Percentiles rank a stretch among this genome's conserved stretches.
phyloP scores from a whole-genome alignment of 2,113 vertebrate genomes.

The Mormyrus iriodes region DNA sequence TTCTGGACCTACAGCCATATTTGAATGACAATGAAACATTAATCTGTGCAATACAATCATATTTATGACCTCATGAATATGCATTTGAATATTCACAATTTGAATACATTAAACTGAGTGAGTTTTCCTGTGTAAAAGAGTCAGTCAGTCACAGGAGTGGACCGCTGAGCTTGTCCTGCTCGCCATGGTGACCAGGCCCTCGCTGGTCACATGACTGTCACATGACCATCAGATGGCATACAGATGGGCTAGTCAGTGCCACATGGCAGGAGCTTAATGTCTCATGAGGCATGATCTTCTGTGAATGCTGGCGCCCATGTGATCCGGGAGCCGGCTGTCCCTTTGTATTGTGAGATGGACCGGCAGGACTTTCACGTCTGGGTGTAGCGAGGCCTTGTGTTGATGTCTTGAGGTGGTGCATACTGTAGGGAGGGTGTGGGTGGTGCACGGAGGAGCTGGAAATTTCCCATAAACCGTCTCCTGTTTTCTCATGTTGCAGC shows the following conservation, averaged over 20 bases:
- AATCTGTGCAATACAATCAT: conserved; percentile 7
- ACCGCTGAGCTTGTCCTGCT: not conserved
- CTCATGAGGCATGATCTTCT: not conserved
- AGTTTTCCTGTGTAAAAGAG: not conserved
- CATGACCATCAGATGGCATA: not conserved
- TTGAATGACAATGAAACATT: conserved; percentile 9
- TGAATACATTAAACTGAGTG: not conserved
- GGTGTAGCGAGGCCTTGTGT: not conserved
- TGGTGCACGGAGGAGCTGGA: not conserved
- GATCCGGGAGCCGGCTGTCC: too few species aligned
- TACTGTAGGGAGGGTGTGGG: not conserved
- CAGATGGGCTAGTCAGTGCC: not conserved
- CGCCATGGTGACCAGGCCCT: not conserved
- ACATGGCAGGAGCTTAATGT: not conserved
- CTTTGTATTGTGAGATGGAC: not conserved
- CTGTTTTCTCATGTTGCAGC: not conserved
- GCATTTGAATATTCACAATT: conserved; percentile 9
- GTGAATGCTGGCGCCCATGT: not conserved
- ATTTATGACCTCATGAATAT: conserved; percentile 20
- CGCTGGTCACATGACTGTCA: not conserved
- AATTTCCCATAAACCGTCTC: not conserved
- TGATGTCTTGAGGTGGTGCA: not conserved
- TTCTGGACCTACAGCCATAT: not conserved
- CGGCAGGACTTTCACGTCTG: not conserved
- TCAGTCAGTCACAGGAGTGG: not conserved